Base-by-base conservation (phyloP, 2,888 invertebrate species). In the Caenorhabditis plicata region DNA sequence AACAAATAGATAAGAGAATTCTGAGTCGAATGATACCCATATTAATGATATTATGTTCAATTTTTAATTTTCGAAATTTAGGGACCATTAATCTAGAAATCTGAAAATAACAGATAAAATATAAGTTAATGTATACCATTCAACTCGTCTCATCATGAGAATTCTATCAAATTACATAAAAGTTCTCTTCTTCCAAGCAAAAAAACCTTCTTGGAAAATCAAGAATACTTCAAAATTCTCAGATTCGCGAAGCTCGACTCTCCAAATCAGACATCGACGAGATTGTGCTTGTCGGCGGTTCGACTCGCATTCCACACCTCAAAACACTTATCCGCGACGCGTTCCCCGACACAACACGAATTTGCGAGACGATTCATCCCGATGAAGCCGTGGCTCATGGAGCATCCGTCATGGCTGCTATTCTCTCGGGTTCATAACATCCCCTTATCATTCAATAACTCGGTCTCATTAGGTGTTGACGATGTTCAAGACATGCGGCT, bases 381-480 rank as follows among this genome's bases (percentile, higher is more conserved):
- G 62, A 62, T 83, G 96, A 96, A 83, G 95, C 96, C 74, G 96
- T 96, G 51, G 95, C 95, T 41, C 95, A 92, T 82, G 95, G 96
- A 79, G 95, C 95, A 29, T 95, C 95, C 66, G 94, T 96, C 5
- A 94, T 96, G 84, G 95, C 93, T 80, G 96, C 74, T 23, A 66
- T 74, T 31, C 47, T 74, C n/a, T 58, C 67, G 19, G n/a, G 72
- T 53, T 19, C 8, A 20, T 4, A 4, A 1, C 25, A 5, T 4
- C 4, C 15, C 9, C 23, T 40, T 33, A 32, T 17, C 17, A 17
- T 25, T 11, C n/a, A 9, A 26, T 2, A 27, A 11, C 31, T 22
- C 15, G 1, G 22, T n/a, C 29, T 17, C 29, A 36, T 20, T 25
- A 48, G 58, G 61, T 1, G 62, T 48, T 0, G 62, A 62, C 32